These are phyloP conservation scores for Papilio helenus DNA, from an alignment of 1,140 invertebrate species.

Conservation along the genomic window DNA sequence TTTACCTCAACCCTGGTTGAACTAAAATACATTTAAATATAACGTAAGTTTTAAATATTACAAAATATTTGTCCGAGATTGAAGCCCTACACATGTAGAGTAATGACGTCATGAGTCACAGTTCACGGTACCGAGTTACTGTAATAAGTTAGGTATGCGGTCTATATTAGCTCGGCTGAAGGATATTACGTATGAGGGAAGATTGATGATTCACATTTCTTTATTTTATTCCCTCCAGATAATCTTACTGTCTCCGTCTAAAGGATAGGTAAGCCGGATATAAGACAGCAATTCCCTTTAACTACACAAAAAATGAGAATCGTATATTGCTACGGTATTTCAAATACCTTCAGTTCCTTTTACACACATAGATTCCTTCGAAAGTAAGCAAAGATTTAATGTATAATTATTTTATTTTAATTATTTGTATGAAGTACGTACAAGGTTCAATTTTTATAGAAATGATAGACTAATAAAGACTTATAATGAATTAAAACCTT, in stretches of 20 bases:
- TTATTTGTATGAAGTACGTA: not conserved
- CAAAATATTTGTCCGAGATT: not conserved
- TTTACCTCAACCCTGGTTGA: too few species aligned
- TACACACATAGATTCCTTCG: not conserved
- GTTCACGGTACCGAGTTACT: slow-evolving; percentile 1
- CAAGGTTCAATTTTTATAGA: not conserved
- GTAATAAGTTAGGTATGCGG: slow-evolving; percentile 24
- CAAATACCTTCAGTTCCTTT: not conserved
- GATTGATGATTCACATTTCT: slow-evolving; percentile 27
- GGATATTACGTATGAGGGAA: slow-evolving; percentile 20
- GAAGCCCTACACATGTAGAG: not conserved
- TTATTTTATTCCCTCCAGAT: slow-evolving; percentile 26
- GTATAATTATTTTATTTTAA: not conserved
- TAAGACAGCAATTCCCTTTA: slow-evolving; percentile 21
- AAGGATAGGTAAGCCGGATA: slow-evolving; percentile 25
- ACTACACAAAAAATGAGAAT: slow-evolving; percentile 13
- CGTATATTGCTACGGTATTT: not conserved
- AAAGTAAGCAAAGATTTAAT: not conserved
- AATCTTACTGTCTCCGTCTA: slow-evolving; percentile 23
- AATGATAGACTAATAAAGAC: too few species aligned
- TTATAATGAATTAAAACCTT: too few species aligned
- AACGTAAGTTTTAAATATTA: too few species aligned
- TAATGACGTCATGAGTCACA: not conserved
- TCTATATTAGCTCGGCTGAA: slow-evolving; percentile 25
- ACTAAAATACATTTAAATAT: too few species aligned